phyloP scores from a whole-genome alignment of 2,113 vertebrate genomes.

The Maccullochella peelii region DNA sequence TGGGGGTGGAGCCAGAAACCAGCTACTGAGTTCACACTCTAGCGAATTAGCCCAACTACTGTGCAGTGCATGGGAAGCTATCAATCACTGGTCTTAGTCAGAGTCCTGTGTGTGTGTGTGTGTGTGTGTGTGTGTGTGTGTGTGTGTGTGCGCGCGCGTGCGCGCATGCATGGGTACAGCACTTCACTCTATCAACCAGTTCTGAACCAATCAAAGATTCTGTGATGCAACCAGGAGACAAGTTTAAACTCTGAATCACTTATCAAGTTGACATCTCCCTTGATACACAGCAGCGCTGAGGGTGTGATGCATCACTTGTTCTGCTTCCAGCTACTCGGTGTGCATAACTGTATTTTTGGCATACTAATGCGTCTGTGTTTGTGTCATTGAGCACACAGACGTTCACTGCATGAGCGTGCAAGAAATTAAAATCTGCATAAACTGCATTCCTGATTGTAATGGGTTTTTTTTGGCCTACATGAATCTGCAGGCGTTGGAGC shows the following conservation, averaged over 20 bases:
- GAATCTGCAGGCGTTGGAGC: slow-evolving; percentile 17
- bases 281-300: slow-evolving; percentile 12
- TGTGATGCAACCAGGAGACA: slow-evolving; percentile 45
- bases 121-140: neutral
- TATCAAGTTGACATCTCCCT: slow-evolving; percentile 46
- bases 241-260: slow-evolving; percentile 59
- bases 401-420: neutral
- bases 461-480: neutral
- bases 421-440: slow-evolving; percentile 15
- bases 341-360: slow-evolving; percentile 22
- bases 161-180: neutral
- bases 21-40: slow-evolving; percentile 49
- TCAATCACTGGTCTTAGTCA: slow-evolving; percentile 56
- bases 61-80: slow-evolving; percentile 23
- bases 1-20: slow-evolving; percentile 33
- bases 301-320: slow-evolving; percentile 44
- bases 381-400: slow-evolving; percentile 20
- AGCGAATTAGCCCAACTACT: slow-evolving; percentile 48
- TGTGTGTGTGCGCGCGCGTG: neutral
- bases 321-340: neutral
- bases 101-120: neutral
- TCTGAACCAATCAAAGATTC: slow-evolving; percentile 51
- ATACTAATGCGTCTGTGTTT: slow-evolving; percentile 16
- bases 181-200: neutral
- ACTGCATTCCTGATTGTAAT: slow-evolving; percentile 18